A percentile compares a stretch with the other conserved stretches of the same genome.
These are phyloP conservation scores for Actinemys pallida DNA, from an alignment of 2,113 vertebrate species.

Conservation along the genomic window DNA sequence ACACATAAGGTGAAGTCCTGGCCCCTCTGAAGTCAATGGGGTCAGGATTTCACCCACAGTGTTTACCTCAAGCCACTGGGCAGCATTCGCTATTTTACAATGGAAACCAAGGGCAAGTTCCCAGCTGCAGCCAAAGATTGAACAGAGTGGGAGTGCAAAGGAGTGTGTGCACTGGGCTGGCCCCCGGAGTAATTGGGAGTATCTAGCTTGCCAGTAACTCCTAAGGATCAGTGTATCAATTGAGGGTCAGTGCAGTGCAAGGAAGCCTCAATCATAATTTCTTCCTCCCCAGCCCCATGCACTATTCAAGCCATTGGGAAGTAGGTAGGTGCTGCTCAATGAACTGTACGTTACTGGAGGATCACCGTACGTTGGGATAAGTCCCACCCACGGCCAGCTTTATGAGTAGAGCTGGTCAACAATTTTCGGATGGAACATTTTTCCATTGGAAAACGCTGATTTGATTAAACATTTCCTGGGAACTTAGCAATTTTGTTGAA, in stretches of 20 bases:
- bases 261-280: background rate
- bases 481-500: conserved; percentile 32
- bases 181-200: background rate
- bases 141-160: background rate
- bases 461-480: conserved; percentile 41
- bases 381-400: conserved; percentile 13
- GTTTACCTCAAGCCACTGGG: too few relatives aligned
- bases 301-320: background rate
- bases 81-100: too few relatives aligned
- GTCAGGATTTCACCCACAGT: too few relatives aligned
- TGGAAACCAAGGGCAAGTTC: too few relatives aligned
- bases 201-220: background rate
- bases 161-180: background rate
- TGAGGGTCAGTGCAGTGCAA: background rate
- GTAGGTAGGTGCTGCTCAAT: background rate
- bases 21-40: too few relatives aligned
- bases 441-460: conserved; percentile 27
- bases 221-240: background rate
- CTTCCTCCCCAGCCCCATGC: background rate
- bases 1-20: too few relatives aligned
- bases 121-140: too few relatives aligned
- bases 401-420: conserved; percentile 1
- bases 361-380: background rate
- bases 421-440: conserved; percentile 48
- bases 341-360: background rate